Evolutionary conservation across 2,797 vertebrate genomes (phyloP).

Genomic region (Rhinatrema bivittatum): DNA sequence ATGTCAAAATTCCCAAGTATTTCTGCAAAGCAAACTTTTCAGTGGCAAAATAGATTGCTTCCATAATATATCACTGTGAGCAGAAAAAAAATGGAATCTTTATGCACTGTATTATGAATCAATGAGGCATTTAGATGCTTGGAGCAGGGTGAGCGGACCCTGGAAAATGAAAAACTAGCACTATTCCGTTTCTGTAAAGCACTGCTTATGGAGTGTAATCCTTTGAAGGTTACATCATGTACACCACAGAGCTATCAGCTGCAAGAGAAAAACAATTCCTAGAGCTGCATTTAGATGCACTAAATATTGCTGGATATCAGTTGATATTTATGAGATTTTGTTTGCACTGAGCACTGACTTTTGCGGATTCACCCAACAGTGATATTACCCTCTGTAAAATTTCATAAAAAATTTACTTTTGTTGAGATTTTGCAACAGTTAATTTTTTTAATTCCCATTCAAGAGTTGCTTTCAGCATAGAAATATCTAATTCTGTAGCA

Average conservation of each 20-base stretch:
- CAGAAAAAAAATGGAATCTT: constrained; percentile 66
- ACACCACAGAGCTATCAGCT: constrained; percentile 29
- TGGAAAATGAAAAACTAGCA: constrained; percentile 60
- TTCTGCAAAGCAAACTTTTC: constrained; percentile 68
- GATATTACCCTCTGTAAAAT: constrained; percentile 4
- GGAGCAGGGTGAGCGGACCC: constrained; percentile 57
- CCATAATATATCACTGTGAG: constrained; percentile 61
- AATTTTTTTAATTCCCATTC: too few species aligned
- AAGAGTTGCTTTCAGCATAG: too few species aligned
- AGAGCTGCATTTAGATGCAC: constrained; percentile 21
- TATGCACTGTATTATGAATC: constrained; percentile 69
- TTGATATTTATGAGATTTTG: constrained; percentile 17
- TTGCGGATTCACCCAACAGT: constrained; percentile 3
- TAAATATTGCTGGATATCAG: constrained; percentile 30
- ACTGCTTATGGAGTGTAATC: constrained; percentile 23
- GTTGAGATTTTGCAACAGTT: too few species aligned
- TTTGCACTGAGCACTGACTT: constrained; percentile 24
- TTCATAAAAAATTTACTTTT: too few species aligned
- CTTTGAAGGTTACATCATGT: constrained; percentile 22
- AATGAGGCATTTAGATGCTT: constrained; percentile 69
- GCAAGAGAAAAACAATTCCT: constrained; percentile 28
- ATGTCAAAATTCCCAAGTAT: constrained; percentile 61
- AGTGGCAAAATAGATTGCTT: constrained; percentile 64
- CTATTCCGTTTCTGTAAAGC: constrained; percentile 48
- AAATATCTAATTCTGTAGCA: too few species aligned